Base-by-base conservation (phyloP, 2,888 invertebrate genomes). In the Torymus aiolomorphi region DNA sequence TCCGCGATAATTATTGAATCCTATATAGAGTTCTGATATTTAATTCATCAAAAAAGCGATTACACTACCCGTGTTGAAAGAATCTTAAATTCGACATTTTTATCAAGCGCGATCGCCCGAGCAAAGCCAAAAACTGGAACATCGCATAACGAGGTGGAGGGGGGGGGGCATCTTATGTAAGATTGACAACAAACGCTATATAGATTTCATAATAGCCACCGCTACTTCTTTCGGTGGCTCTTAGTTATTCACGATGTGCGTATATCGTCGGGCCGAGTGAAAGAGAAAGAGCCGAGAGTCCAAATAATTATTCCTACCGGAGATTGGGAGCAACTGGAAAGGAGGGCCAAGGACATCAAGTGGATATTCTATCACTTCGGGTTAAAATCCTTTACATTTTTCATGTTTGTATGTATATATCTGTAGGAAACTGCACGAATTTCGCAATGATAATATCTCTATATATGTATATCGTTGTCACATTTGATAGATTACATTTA, bases 321-420 rank as follows among this genome's bases (percentile, higher is more conserved):
- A 51, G 57, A 74, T 57, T 14, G 49, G 10, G 65, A 66, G 74
- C 24, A 66, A 1, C 20, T 49, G n/a, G 51, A 62, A 76, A 76
- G 76, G 62, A 51, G 69, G 49, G 62, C 62, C 76, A 76, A 76
- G 76, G 76, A 76, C 54, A 54, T 42, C 69, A 13, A 56, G 51
- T 76, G 61, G n/a, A 31, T 42, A 42, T 62, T 42, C 69, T 70
- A 62, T 76, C 14, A 54, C 20, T n/a, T 62, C 62, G 49, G n/a
- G 18, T 42, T 56, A 20, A 59, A 52, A 20, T 31, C n/a, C 56
- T 49, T 51, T 2, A 59, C 16, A 13, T n/a, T 61, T 16, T 56
- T 0, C 8, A 14, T 42, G 14, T 18, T n/a, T n/a, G n/a, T n/a
- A n/a, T n/a, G n/a, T n/a, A 59, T 70, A 67, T 3, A 16, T 54